Evolutionary conservation across 1,140 invertebrate species (phyloP).

Genomic region (Scaptodrosophila lebanonensis): DNA sequence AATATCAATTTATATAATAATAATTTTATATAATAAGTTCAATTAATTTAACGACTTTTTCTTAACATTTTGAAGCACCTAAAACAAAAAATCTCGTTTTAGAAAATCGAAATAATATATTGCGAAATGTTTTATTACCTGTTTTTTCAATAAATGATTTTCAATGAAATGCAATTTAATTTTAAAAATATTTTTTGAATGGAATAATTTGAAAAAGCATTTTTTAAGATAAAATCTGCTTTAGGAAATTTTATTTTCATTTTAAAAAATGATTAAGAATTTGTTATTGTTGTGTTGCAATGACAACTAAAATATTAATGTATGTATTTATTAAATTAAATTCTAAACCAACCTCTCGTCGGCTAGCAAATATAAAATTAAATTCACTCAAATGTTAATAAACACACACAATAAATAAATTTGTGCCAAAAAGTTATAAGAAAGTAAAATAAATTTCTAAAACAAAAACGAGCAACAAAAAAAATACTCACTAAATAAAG

Average conservation of each 20-base stretch:
- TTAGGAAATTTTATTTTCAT: background rate
- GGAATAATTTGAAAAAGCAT: background rate
- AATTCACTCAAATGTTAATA: constrained; percentile 21
- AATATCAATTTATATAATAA: no score
- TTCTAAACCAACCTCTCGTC: no score
- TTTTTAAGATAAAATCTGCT: background rate
- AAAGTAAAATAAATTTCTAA: constrained; percentile 18
- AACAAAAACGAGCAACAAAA: constrained; percentile 16
- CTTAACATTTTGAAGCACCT: no score
- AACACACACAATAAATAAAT: constrained; percentile 25
- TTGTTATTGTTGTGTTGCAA: no score
- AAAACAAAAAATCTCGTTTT: constrained; percentile 3
- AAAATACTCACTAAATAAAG: constrained; percentile 14
- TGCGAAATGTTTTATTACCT: no score
- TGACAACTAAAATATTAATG: no score
- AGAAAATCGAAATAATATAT: constrained; percentile 21
- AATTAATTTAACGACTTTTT: no score
- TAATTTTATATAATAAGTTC: no score
- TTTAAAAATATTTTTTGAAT: background rate
- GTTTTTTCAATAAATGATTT: no score
- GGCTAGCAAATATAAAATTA: no score
- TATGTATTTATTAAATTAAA: no score
- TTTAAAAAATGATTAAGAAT: background rate
- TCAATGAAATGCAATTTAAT: constrained; percentile 26
- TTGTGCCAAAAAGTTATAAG: no score